Evolutionary conservation across 2,113 vertebrate species (phyloP).

Genomic region (Hystrix cristata): DNA sequence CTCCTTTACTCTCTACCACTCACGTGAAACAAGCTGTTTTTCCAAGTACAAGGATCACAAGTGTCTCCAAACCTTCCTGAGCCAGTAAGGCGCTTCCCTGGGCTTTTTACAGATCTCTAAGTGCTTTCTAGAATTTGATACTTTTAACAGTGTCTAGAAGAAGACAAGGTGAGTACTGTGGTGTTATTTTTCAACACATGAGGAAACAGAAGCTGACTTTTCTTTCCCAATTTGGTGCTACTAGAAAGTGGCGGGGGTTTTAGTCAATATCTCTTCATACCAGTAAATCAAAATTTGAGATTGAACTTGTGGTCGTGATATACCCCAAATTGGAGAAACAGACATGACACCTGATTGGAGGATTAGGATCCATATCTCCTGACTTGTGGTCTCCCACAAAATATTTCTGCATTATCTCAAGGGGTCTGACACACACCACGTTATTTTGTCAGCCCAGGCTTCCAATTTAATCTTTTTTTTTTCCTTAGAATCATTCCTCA

Average conservation of each 20-base stretch:
- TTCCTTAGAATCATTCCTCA: constrained; percentile 50
- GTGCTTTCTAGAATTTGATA: neutral
- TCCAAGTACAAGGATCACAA: neutral
- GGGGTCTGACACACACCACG: neutral
- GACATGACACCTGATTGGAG: neutral
- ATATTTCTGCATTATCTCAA: neutral
- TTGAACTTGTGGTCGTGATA: neutral
- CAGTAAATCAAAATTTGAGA: constrained; percentile 29
- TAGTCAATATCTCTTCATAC: neutral
- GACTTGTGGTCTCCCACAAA: neutral
- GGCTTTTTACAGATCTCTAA: neutral
- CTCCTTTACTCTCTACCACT: neutral
- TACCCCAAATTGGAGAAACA: neutral
- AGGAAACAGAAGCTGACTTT: neutral
- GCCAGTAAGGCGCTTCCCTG: neutral
- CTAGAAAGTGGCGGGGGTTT: neutral
- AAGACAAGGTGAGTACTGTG: neutral
- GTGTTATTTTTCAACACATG: neutral
- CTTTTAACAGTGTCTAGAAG: neutral
- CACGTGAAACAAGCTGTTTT: neutral
- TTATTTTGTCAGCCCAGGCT: constrained; percentile 17
- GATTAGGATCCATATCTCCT: neutral
- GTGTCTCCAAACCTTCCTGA: neutral
- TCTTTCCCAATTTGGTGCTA: neutral
- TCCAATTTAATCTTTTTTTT: constrained; percentile 42